Percentiles rank a stretch among this genome's conserved stretches.
phyloP scores from a whole-genome alignment of 1,140 invertebrate species.

The Acromyrmex echinatior region DNA sequence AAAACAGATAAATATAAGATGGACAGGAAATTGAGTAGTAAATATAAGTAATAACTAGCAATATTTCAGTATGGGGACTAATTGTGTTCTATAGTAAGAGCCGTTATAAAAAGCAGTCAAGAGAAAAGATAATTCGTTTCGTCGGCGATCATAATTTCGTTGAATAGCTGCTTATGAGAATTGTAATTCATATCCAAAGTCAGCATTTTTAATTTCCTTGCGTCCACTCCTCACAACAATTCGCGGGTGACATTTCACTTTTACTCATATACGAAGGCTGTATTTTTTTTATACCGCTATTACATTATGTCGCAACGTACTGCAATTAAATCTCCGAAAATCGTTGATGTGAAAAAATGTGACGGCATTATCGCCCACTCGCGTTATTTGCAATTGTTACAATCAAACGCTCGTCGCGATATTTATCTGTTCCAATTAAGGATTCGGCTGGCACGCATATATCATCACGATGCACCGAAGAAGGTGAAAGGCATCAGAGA shows the following conservation, averaged over 20 bases:
- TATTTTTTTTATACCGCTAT: slow-evolving; percentile 44
- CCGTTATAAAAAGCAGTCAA: not conserved
- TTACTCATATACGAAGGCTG: slow-evolving; percentile 17
- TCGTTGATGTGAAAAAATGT: slow-evolving; percentile 63
- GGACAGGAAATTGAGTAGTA: no score
- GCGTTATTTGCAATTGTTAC: slow-evolving; percentile 41
- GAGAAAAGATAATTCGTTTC: slow-evolving; percentile 6
- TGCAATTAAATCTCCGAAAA: slow-evolving; percentile 59
- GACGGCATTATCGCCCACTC: not conserved
- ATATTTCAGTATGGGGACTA: not conserved
- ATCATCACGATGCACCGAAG: slow-evolving; percentile 13
- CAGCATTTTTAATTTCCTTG: slow-evolving; percentile 68
- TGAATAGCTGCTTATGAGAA: slow-evolving; percentile 55
- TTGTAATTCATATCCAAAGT: slow-evolving; percentile 74
- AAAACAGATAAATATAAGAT: no score
- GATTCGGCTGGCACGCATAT: slow-evolving; percentile 31
- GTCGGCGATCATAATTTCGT: not conserved
- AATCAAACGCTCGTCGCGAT: slow-evolving; percentile 29
- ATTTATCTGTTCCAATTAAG: slow-evolving; percentile 56
- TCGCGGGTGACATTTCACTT: slow-evolving; percentile 74
- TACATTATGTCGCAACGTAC: slow-evolving; percentile 60
- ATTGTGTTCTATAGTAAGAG: not conserved
- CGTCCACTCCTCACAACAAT: slow-evolving; percentile 69
- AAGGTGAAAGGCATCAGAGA: not conserved
- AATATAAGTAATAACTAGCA: no score